phyloP scores from a whole-genome alignment of 2,888 invertebrate genomes.

The Xestoiulus laeticollis region DNA sequence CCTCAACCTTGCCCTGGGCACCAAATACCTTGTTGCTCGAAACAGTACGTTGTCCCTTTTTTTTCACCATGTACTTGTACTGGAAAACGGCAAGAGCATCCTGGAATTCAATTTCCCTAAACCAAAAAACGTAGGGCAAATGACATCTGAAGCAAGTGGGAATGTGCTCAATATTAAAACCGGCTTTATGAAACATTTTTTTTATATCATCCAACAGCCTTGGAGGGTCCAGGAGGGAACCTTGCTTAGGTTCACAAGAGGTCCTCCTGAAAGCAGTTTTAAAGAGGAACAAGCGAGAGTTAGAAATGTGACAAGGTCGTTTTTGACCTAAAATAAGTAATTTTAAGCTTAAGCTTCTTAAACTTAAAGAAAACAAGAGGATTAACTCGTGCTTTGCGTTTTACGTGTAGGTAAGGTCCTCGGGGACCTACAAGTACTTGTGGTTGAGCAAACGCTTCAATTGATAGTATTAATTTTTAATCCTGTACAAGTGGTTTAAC shows the following conservation, averaged over 20 bases:
- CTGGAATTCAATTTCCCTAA: constrained; percentile 28
- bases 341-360: neutral
- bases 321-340: neutral
- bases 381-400: too few relatives aligned
- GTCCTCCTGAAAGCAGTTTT: neutral
- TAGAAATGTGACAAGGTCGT: neutral
- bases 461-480: too few relatives aligned
- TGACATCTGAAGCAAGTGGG: constrained; percentile 3
- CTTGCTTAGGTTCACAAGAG: neutral
- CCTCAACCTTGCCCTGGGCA: constrained; percentile 31
- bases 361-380: neutral
- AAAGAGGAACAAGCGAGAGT: neutral
- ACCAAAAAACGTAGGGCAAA: constrained; percentile 4
- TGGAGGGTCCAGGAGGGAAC: neutral
- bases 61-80: neutral
- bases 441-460: too few relatives aligned
- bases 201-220: neutral
- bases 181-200: neutral
- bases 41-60: constrained; percentile 27
- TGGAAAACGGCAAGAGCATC: neutral
- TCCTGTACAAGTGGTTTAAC: too few relatives aligned
- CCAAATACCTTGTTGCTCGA: neutral
- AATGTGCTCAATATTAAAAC: constrained; percentile 27
- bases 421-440: too few relatives aligned
- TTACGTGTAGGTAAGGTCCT: too few relatives aligned